Conservation (phyloP, 2,113 vertebrate genomes). For the Channa maculata region DNA sequence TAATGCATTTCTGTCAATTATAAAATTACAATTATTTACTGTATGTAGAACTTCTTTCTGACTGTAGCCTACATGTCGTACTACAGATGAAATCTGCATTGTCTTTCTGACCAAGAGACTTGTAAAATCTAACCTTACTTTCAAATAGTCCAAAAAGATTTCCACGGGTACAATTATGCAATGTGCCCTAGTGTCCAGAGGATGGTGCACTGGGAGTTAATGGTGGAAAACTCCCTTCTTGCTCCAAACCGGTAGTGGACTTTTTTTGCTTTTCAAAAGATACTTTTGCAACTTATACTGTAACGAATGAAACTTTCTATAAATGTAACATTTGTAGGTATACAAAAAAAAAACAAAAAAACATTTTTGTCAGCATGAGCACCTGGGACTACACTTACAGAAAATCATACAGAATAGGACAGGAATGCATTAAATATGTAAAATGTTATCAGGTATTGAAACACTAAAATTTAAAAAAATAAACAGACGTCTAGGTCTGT, state of each 20-base stretch:
- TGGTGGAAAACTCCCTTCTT: slow-evolving; percentile 9
- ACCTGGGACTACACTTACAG: not conserved
- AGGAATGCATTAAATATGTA: not conserved
- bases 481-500: too few species aligned
- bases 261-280: slow-evolving; percentile 29
- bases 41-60: not conserved
- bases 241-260: slow-evolving; percentile 39
- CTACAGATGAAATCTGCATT: not conserved
- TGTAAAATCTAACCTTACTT: not conserved
- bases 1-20: not conserved
- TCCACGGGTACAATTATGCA: slow-evolving; percentile 26
- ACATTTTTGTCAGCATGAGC: not conserved
- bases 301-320: not conserved
- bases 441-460: not conserved
- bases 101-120: not conserved
- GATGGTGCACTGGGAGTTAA: slow-evolving; percentile 64
- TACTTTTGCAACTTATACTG: not conserved
- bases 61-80: not conserved
- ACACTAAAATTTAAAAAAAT: not conserved
- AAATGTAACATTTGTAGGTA: not conserved
- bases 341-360: not conserved
- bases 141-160: not conserved
- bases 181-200: slow-evolving; percentile 41
- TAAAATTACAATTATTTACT: not conserved
- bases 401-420: not conserved